These are phyloP conservation scores for Tridacna gigas DNA, from an alignment of 2,888 invertebrate genomes.

Conservation along the genomic window DNA sequence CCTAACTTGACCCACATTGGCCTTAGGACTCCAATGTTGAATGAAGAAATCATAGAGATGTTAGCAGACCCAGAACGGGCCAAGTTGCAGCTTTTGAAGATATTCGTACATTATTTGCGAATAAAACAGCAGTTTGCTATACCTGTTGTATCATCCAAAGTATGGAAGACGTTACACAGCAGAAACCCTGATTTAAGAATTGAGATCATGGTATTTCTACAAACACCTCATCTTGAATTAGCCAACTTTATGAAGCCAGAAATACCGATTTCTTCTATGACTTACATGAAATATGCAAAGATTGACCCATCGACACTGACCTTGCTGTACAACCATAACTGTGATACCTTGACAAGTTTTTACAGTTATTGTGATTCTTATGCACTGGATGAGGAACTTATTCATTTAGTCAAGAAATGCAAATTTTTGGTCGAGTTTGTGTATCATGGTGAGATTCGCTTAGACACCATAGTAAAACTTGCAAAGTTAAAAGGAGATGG, in stretches of 20 bases:
- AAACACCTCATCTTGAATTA: slow-evolving; percentile 71
- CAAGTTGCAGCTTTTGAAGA: slow-evolving; percentile 68
- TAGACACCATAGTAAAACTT: slow-evolving; percentile 64
- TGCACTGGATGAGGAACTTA: slow-evolving; percentile 64
- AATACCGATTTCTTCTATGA: slow-evolving; percentile 70
- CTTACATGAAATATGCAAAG: slow-evolving; percentile 71
- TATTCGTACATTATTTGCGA: slow-evolving; percentile 72
- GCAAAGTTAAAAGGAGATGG: slow-evolving; percentile 58
- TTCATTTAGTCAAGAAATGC: slow-evolving; percentile 65
- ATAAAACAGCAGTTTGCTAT: slow-evolving; percentile 39
- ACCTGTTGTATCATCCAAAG: slow-evolving; percentile 66
- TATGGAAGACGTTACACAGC: slow-evolving; percentile 68
- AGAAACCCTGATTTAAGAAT: slow-evolving; percentile 72
- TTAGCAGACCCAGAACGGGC: slow-evolving; percentile 63
- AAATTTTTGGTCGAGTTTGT: slow-evolving; percentile 67
- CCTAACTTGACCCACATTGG: slow-evolving; percentile 68
- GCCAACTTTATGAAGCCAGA: slow-evolving; percentile 73
- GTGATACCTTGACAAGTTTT: slow-evolving; percentile 68
- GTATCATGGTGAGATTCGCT: slow-evolving; percentile 69
- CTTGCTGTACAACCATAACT: slow-evolving; percentile 67
- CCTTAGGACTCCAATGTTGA: slow-evolving; percentile 76
- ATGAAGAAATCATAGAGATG: slow-evolving; percentile 66
- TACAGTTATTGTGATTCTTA: slow-evolving; percentile 68
- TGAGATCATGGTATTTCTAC: slow-evolving; percentile 71
- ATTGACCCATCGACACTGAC: slow-evolving; percentile 67